Conservation (phyloP, 2,888 invertebrate species). For the Acleris sparsana region DNA sequence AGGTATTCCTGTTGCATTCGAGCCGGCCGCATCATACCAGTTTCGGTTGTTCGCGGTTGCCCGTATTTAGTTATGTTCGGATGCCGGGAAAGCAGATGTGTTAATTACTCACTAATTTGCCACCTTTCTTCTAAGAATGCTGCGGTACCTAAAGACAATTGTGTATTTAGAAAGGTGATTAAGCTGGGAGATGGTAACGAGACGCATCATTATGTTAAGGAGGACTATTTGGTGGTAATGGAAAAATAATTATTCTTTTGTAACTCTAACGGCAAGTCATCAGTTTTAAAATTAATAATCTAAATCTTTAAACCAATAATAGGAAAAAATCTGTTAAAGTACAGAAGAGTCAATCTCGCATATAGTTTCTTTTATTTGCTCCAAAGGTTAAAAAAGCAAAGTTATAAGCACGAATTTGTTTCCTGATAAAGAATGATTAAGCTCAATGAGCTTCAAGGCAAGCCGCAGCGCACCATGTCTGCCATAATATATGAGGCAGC, state of each 20-base stretch:
- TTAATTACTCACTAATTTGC: constrained; percentile 8
- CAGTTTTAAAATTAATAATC: too few species aligned
- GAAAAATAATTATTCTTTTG: not conserved
- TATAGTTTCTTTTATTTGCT: not conserved
- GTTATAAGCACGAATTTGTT: not conserved
- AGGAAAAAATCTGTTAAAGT: not conserved
- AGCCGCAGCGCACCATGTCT: constrained; percentile 12
- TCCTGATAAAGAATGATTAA: constrained; percentile 21
- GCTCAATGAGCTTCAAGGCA: constrained; percentile 25
- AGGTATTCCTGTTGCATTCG: constrained; percentile 28
- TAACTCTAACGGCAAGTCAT: too few species aligned
- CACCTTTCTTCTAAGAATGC: constrained; percentile 28
- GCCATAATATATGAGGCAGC: constrained; percentile 37
- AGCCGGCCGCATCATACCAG: constrained; percentile 21
- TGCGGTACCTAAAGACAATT: not conserved
- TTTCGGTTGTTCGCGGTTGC: constrained; percentile 7
- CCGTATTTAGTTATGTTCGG: constrained; percentile 3
- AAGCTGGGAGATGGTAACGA: not conserved
- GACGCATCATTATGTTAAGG: constrained; percentile 1
- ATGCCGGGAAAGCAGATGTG: constrained; percentile 16
- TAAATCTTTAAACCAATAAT: not conserved
- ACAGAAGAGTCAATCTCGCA: not conserved
- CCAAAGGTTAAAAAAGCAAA: not conserved
- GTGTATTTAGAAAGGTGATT: constrained; percentile 4
- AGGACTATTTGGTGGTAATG: not conserved